Conservation (phyloP, 2,888 invertebrate genomes). For the Noctua janthina region DNA sequence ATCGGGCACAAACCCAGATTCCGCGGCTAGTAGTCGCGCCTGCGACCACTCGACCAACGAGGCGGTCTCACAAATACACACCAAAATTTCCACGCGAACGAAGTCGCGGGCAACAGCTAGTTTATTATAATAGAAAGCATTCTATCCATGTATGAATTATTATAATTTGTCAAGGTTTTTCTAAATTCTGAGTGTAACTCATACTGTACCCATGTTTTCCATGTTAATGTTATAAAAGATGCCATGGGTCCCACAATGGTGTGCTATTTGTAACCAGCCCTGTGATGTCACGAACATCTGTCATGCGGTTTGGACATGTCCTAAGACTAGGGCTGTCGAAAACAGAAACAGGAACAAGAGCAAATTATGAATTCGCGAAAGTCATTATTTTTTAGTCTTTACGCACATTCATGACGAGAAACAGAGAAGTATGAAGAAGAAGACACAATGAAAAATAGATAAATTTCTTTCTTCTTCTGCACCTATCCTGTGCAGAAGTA, state of each 20-base stretch:
- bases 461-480: neutral
- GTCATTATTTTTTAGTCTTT: neutral
- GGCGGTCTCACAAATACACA: too few relatives aligned
- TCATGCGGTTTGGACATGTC: slow-evolving; percentile 47
- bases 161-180: slow-evolving; percentile 27
- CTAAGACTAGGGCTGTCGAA: slow-evolving; percentile 21
- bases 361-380: neutral
- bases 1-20: too few relatives aligned
- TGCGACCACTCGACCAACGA: too few relatives aligned
- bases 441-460: neutral
- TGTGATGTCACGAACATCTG: slow-evolving; percentile 51
- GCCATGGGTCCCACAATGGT: slow-evolving; percentile 20
- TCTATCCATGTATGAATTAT: neutral
- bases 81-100: too few relatives aligned
- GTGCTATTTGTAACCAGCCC: slow-evolving; percentile 33
- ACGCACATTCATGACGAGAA: neutral
- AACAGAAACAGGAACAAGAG: neutral
- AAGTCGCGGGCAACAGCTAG: too few relatives aligned
- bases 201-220: slow-evolving; percentile 19
- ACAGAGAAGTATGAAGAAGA: too few relatives aligned
- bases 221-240: slow-evolving; percentile 39
- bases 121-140: neutral
- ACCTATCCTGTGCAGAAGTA: neutral
- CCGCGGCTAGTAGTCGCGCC: too few relatives aligned
- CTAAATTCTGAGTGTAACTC: slow-evolving; percentile 7